Base-by-base conservation (phyloP, 2,113 vertebrate species). In the Oreotrochilus melanogaster region DNA sequence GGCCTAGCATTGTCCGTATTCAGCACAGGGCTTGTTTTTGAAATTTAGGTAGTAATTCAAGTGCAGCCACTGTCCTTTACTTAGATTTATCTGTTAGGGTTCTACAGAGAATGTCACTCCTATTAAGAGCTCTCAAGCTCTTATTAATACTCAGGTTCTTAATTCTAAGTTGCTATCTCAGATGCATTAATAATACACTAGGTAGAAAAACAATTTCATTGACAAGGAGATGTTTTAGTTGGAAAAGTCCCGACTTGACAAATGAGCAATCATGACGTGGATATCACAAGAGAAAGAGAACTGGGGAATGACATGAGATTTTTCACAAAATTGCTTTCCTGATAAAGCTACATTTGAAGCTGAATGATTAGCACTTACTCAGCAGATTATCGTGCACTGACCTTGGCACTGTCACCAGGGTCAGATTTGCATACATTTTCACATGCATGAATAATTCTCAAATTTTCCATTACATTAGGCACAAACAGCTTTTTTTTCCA, bases 381-480 rank as follows among this genome's bases (percentile, higher is more conserved):
- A 94, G 89, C 82, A 97, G 92, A 89, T 93, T 69, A 78, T 60
- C 45, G n/a, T 47, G 53, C 56, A 62, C 31, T 75, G 87, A 96
- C 91, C 75, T 93, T 95, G 76, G 50, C 62, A 89, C 43, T 58
- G 83, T 79, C 43, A 71, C 31, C 12, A 7, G 67, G 53, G 85
- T 95, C 73, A 88, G 31, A 94, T 90, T 92, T 96, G 48, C 60
- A 89, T 84, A 65, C 15, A 28, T 64, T 95, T 85, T 96, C 47
- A 85, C 64, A 94, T 66, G 82, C n/a, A 70, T 73, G 83, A 92
- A 71, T 89, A 71, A 83, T 42, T 92, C 42, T 75, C 39, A 94
- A 89, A 86, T 97, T 94, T 80, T 96, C 91, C 92, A 78, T 92
- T 92, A 94, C 78, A 84, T 92, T 92, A 94, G 50, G 11, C 85